phyloP scores from a whole-genome alignment of 2,113 vertebrate genomes.

The Anhinga anhinga region DNA sequence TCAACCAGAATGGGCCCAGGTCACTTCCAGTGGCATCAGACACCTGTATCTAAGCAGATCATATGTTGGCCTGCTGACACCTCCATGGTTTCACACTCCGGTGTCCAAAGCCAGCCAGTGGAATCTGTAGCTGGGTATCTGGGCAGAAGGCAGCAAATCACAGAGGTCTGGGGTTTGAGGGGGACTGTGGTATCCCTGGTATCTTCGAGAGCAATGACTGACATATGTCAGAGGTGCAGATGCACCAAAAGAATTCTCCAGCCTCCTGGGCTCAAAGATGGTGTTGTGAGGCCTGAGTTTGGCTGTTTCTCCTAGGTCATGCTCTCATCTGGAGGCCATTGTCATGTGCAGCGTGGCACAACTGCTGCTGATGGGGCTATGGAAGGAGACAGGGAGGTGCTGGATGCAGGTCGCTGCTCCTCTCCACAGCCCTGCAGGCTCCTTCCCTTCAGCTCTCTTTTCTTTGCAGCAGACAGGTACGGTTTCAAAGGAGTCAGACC shows the following conservation, averaged over 20 bases:
- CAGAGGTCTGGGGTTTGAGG: neutral
- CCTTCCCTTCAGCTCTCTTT: conserved; percentile 59
- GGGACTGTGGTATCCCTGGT: neutral
- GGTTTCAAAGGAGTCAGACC: conserved; percentile 93
- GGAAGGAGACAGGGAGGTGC: neutral
- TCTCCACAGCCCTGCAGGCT: neutral
- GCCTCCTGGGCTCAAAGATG: neutral
- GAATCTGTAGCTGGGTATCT: neutral
- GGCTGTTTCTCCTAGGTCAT: neutral
- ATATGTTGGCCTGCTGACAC: neutral
- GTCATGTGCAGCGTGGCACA: neutral
- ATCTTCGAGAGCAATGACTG: neutral
- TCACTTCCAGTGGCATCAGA: neutral
- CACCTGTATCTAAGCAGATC: neutral
- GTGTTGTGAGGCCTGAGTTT: neutral
- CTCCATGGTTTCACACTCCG: neutral
- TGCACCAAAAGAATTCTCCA: neutral
- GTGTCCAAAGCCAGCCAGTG: neutral
- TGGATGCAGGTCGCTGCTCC: neutral
- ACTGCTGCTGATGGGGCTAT: neutral
- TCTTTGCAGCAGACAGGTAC: conserved; percentile 88
- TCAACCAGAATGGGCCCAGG: neutral
- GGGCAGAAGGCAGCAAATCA: neutral
- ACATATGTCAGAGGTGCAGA: accelerated
- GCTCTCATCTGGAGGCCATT: neutral